Evolutionary conservation across 2,797 vertebrate genomes (phyloP).

Genomic region (Phalanger gymnotis): DNA sequence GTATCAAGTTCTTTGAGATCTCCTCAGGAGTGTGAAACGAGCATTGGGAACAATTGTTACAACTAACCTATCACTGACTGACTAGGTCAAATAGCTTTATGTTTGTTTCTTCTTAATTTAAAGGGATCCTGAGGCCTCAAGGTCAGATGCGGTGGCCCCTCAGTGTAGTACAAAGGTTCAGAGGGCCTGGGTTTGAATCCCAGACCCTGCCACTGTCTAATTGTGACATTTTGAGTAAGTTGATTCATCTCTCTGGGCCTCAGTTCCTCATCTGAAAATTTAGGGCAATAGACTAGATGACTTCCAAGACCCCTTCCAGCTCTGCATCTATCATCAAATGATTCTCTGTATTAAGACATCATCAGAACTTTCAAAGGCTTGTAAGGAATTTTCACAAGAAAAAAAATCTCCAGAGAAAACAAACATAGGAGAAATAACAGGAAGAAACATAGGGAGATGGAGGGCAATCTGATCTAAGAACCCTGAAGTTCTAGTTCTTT

Average conservation of each 20-base stretch:
- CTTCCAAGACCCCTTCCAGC: background rate
- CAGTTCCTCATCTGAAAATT: background rate
- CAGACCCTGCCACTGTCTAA: background rate
- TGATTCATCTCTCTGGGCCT: background rate
- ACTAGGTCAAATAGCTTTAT: background rate
- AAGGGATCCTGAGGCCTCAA: too few species aligned
- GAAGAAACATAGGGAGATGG: background rate
- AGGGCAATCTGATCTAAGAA: background rate
- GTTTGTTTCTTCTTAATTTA: background rate
- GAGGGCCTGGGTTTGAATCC: background rate
- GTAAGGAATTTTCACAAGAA: background rate
- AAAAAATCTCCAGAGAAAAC: background rate
- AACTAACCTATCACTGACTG: background rate
- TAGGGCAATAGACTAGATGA: background rate
- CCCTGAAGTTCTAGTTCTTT: background rate
- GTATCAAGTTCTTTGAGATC: background rate
- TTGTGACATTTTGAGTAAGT: background rate
- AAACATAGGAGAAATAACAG: background rate
- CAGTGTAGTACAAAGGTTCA: background rate
- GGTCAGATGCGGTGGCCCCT: too few species aligned
- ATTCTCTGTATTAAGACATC: background rate
- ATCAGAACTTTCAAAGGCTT: background rate
- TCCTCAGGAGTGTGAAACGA: background rate
- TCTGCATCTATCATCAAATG: background rate
- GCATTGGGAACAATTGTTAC: background rate